These are phyloP conservation scores for Patella vulgata DNA, from an alignment of 1,140 invertebrate species.

Conservation along the genomic window DNA sequence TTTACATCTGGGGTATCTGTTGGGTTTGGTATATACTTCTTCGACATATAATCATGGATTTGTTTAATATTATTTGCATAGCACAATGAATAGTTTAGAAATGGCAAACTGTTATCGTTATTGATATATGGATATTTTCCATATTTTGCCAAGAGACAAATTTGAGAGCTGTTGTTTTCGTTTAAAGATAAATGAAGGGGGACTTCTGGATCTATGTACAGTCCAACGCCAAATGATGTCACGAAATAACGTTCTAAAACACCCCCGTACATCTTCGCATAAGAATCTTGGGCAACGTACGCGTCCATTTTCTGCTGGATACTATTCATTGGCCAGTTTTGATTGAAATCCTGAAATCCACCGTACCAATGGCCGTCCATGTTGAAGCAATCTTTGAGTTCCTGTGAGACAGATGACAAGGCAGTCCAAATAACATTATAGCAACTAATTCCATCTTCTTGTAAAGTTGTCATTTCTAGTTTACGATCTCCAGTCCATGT, in stretches of 20 bases:
- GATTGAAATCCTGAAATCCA: constrained; percentile 64
- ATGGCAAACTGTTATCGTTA: constrained; percentile 16
- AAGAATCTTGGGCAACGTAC: constrained; percentile 40
- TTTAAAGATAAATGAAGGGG: constrained; percentile 57
- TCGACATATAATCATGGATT: constrained; percentile 43
- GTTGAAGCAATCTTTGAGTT: constrained; percentile 49
- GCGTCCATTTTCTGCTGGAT: constrained; percentile 35
- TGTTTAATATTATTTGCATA: constrained; percentile 40
- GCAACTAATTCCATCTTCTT: constrained; percentile 15
- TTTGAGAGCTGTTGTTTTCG: constrained; percentile 29
- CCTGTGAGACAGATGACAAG: constrained; percentile 28
- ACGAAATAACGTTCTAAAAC: constrained; percentile 56
- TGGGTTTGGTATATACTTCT: constrained; percentile 46
- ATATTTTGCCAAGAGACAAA: constrained; percentile 44
- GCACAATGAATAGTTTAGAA: constrained; percentile 48
- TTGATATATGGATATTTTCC: constrained; percentile 62
- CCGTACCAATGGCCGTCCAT: constrained; percentile 57
- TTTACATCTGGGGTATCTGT: constrained; percentile 73
- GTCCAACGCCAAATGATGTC: constrained; percentile 41
- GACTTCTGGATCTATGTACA: constrained; percentile 42
- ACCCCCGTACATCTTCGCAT: constrained; percentile 35
- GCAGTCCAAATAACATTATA: constrained; percentile 36
- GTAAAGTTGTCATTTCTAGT: not conserved
- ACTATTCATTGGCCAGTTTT: constrained; percentile 68
- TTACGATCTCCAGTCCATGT: constrained; percentile 9